phyloP scores from a whole-genome alignment of 2,888 invertebrate genomes.

The Andrena camellia region DNA sequence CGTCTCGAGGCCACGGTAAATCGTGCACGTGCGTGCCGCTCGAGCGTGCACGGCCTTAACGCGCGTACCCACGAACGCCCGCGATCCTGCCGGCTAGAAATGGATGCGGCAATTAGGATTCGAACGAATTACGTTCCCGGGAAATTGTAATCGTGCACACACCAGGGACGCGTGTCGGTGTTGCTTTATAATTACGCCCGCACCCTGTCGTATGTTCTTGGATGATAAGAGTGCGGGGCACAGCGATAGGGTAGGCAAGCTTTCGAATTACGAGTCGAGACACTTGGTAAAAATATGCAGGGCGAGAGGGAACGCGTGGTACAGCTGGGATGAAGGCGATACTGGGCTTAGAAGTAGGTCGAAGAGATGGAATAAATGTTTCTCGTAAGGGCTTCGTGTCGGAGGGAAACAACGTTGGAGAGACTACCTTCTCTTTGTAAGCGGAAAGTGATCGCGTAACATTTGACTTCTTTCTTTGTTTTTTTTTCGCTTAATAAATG shows the following conservation, averaged over 20 bases:
- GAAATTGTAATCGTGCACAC: conserved; percentile 32
- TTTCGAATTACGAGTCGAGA: background rate
- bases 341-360: too few species aligned
- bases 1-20: conserved; percentile 36
- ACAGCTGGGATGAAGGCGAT: too few species aligned
- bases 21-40: conserved; percentile 50
- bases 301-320: too few species aligned
- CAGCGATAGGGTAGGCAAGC: background rate
- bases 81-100: conserved; percentile 45
- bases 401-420: too few species aligned
- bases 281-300: background rate
- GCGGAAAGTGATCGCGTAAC: background rate
- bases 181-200: conserved; percentile 13
- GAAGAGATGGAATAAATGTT: background rate
- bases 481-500: background rate
- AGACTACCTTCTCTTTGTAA: background rate
- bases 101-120: conserved; percentile 62
- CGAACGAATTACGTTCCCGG: conserved; percentile 41
- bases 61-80: conserved; percentile 40
- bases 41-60: conserved; percentile 23
- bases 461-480: background rate
- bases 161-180: background rate
- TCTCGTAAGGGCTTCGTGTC: background rate
- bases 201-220: background rate
- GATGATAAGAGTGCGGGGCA: background rate